These are phyloP conservation scores for Eueides isabella DNA, from an alignment of 1,140 invertebrate genomes.

Conservation along the genomic window DNA sequence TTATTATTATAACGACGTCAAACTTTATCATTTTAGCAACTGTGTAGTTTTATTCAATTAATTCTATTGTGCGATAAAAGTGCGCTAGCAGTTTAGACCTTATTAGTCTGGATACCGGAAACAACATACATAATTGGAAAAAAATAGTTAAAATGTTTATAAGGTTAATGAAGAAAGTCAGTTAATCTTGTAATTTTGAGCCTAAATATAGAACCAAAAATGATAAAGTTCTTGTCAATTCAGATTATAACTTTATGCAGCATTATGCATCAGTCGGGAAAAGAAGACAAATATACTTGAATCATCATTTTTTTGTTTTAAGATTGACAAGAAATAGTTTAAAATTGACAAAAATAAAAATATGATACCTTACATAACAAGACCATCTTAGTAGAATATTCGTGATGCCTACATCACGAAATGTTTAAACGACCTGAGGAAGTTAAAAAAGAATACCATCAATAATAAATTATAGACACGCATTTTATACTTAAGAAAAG, in stretches of 20 bases:
- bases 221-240: constrained; percentile 17
- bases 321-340: background rate
- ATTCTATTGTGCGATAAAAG: too few species aligned
- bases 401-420: background rate
- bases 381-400: background rate
- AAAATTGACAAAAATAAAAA: background rate
- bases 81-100: too few species aligned
- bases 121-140: too few species aligned
- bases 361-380: background rate
- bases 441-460: background rate
- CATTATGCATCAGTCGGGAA: constrained; percentile 78
- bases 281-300: constrained; percentile 74
- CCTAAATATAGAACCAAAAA: background rate
- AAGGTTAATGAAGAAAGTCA: too few species aligned
- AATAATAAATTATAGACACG: background rate
- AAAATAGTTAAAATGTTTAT: too few species aligned
- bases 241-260: constrained; percentile 55
- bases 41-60: background rate
- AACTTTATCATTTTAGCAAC: background rate
- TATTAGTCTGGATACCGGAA: too few species aligned
- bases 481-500: background rate
- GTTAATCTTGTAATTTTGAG: background rate
- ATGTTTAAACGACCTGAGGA: constrained; percentile 7
- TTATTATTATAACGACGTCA: background rate
- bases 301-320: constrained; percentile 55